Percentiles rank a stretch among this genome's conserved stretches.
These are phyloP conservation scores for Lasioglossum calceatum DNA, from an alignment of 2,888 invertebrate genomes.

Conservation along the genomic window DNA sequence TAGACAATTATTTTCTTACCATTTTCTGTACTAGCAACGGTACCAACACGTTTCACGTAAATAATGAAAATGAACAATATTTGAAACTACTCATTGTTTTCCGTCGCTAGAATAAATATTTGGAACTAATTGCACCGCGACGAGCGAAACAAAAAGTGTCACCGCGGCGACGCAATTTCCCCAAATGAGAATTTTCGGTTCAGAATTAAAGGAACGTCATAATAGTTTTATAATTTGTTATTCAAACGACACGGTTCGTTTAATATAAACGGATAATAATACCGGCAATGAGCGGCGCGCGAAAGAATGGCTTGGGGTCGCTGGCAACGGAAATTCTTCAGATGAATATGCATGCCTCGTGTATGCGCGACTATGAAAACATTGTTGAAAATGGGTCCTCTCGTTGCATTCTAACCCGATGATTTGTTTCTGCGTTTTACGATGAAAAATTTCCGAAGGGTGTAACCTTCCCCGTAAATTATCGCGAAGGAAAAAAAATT, in stretches of 20 bases:
- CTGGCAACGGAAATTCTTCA: conserved; percentile 38
- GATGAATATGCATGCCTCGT: conserved; percentile 48
- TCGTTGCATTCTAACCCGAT: conserved; percentile 44
- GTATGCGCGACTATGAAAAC: conserved; percentile 38
- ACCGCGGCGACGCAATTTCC: not conserved
- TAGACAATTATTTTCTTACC: not conserved
- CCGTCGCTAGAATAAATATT: not conserved
- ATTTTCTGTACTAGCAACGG: not conserved
- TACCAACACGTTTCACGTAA: not conserved
- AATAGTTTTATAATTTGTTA: not conserved
- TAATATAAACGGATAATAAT: conserved; percentile 37
- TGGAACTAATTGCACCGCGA: not conserved
- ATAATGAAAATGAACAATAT: not conserved
- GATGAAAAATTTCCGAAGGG: conserved; percentile 47
- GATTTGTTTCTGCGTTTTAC: conserved; percentile 49
- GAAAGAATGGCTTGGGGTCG: conserved; percentile 27
- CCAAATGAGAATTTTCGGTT: not conserved
- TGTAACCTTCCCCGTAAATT: conserved; percentile 46
- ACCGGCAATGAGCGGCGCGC: conserved; percentile 26
- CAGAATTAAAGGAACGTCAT: not conserved
- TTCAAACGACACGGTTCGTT: not conserved
- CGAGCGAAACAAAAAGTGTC: not conserved
- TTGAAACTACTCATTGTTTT: not conserved
- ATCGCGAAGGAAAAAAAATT: conserved; percentile 25
- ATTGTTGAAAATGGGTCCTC: conserved; percentile 28